A percentile compares a stretch with the other conserved stretches of the same genome.
phyloP scores from a whole-genome alignment of 2,113 vertebrate species.

The Sturnus vulgaris region DNA sequence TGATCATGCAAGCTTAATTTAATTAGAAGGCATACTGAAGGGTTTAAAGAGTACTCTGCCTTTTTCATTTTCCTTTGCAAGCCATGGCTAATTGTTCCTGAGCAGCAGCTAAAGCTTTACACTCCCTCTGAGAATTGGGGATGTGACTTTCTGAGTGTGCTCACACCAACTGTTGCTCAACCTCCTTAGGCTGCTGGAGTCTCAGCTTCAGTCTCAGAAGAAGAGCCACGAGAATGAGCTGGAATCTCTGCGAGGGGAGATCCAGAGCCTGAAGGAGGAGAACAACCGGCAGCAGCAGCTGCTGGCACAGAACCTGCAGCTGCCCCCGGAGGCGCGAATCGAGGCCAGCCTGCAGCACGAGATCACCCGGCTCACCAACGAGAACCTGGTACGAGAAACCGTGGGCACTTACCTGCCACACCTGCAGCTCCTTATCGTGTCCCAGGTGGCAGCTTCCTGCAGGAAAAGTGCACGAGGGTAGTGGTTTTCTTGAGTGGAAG shows the following conservation, averaged over 20 bases:
- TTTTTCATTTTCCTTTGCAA: constrained; percentile 51
- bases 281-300: constrained; percentile 98
- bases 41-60: constrained; percentile 46
- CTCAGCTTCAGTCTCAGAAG: constrained; percentile 91
- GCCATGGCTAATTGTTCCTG: constrained; percentile 34
- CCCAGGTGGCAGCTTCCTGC: not conserved
- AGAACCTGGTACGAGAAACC: constrained; percentile 86
- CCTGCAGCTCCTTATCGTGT: rapidly evolving
- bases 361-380: constrained; percentile 96
- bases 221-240: constrained; percentile 87
- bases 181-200: constrained; percentile 85
- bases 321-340: constrained; percentile 93
- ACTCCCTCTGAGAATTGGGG: not conserved
- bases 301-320: constrained; percentile 94
- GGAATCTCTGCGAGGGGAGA: constrained; percentile 86
- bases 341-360: constrained; percentile 98
- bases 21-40: constrained; percentile 43
- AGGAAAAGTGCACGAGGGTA: not conserved
- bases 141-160: not conserved
- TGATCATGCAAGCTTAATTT: constrained; percentile 20
- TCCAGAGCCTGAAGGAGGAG: constrained; percentile 94
- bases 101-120: constrained; percentile 31
- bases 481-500: not conserved
- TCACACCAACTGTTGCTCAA: not conserved
- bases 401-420: rapidly evolving